Evolutionary conservation across 1,140 invertebrate genomes (phyloP).

Genomic region (Drosophila bocki): DNA sequence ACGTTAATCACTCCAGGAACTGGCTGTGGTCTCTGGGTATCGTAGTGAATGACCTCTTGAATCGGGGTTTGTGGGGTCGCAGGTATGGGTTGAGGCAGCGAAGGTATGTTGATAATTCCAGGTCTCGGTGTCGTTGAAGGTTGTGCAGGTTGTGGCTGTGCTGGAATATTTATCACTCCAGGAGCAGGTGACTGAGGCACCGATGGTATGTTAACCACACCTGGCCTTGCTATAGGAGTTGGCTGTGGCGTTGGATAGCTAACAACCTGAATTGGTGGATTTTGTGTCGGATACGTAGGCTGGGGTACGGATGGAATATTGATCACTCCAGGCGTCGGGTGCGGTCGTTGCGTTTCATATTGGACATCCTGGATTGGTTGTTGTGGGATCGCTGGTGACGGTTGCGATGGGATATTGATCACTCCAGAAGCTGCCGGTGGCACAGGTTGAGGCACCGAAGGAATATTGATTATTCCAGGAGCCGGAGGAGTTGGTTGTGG

Average conservation of each 20-base stretch:
- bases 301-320: constrained; percentile 48
- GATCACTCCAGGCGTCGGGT: constrained; percentile 27
- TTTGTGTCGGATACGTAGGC: constrained; percentile 13
- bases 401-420: constrained; percentile 42
- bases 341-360: neutral
- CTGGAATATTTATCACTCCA: constrained; percentile 54
- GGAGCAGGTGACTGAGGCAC: constrained; percentile 1
- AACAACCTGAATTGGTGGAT: constrained; percentile 40
- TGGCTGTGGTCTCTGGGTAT: constrained; percentile 26
- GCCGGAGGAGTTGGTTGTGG: constrained; percentile 2
- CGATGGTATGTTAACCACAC: constrained; percentile 53
- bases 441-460: constrained; percentile 15
- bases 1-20: constrained; percentile 45
- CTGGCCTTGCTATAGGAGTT: constrained; percentile 27
- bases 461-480: constrained; percentile 37
- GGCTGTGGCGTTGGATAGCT: constrained; percentile 51
- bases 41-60: constrained; percentile 13
- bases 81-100: constrained; percentile 25
- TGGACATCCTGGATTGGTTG: constrained; percentile 16
- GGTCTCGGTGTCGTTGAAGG: constrained; percentile 6
- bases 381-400: constrained; percentile 1
- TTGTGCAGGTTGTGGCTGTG: neutral
- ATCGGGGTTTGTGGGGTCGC: constrained; percentile 4
- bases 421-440: constrained; percentile 27
- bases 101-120: constrained; percentile 43